Evolutionary conservation across 2,113 vertebrate species (phyloP), one percentile per base, ranked within the genome.

Genomic region (Phaethornis superciliosus): DNA sequence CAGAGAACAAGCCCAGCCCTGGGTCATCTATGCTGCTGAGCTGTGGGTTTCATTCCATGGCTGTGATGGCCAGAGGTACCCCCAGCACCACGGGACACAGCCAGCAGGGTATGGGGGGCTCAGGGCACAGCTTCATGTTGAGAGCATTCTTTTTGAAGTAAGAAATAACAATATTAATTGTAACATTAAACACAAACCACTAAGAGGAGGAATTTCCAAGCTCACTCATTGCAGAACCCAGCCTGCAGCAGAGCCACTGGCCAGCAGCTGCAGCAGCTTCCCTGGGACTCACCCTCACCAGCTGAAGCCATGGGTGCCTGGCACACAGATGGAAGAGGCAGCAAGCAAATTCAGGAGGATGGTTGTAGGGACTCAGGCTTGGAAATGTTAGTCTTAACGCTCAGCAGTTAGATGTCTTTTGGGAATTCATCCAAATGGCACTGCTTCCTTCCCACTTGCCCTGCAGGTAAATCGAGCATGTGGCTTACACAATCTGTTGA

Each of bases 401-500:
- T 83, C 85, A 80, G 85, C 2, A 3, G 76, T 88, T 88, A 52
- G 88, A 94, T 24, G 46, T 81, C 91, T 95, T 84, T 88, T 68
- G 78, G 94, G 93, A 95, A 93, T 32, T 9, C 91, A 72, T 94
- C 95, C 93, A 96, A 95, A 93, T 75, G 89, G 95, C 94, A 91
- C 60, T 52, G 93, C 85, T 93, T 30, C 94, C 85, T 95, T 80
- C 93, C 90, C 90, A 52, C 82, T 94, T 79, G 85, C 90, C 96
- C 95, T 65, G 94, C 95, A 97, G 96, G 95, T 96, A 95, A 96
- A 95, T 84, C 95, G 83, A 58, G 82, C 95, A 96, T 88, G 85
- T 83, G 85, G 90, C 91, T 95, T 95, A 86, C 90, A 91, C 93
- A 95, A 94, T 93, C 94, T 96, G 90, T 95, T 95, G 93, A 90